These are phyloP conservation scores for Polydrusus tereticollis DNA, from an alignment of 2,888 invertebrate species.

Conservation along the genomic window DNA sequence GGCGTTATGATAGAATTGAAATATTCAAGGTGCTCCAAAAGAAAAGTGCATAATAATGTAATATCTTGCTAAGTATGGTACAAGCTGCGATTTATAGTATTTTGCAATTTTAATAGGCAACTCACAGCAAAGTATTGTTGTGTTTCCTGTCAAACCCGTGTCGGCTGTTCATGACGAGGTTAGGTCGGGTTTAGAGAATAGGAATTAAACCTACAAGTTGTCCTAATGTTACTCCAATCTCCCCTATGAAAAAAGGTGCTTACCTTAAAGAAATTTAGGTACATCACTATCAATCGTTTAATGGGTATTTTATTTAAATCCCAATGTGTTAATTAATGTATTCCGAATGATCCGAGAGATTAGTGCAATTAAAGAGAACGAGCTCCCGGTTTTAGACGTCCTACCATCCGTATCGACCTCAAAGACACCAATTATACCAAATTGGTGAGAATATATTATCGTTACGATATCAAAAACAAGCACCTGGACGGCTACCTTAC, in stretches of 20 bases:
- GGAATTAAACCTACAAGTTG: no score
- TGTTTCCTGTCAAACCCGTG: no score
- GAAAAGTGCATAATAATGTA: no score
- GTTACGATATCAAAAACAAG: constrained; percentile 58
- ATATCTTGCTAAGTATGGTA: no score
- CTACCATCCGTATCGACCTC: constrained; percentile 60
- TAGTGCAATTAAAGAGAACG: constrained; percentile 65
- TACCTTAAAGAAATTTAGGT: constrained; percentile 56
- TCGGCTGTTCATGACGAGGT: no score
- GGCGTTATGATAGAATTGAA: no score
- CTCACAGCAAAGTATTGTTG: no score
- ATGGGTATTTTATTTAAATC: constrained; percentile 68
- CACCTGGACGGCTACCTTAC: constrained; percentile 59
- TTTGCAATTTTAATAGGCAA: no score
- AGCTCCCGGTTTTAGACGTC: constrained; percentile 67
- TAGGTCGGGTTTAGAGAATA: no score
- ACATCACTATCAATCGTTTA: constrained; percentile 65
- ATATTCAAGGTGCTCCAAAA: no score
- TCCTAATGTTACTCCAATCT: neutral
- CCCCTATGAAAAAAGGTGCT: constrained; percentile 52
- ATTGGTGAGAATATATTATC: constrained; percentile 66
- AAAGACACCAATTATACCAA: constrained; percentile 65
- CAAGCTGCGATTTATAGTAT: no score
- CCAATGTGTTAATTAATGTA: constrained; percentile 68
- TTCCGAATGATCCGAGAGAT: constrained; percentile 62